A percentile compares a stretch with the other conserved stretches of the same genome.
Evolutionary conservation across 1,140 invertebrate genomes (phyloP).

Genomic region (Branchinecta lindahli): DNA sequence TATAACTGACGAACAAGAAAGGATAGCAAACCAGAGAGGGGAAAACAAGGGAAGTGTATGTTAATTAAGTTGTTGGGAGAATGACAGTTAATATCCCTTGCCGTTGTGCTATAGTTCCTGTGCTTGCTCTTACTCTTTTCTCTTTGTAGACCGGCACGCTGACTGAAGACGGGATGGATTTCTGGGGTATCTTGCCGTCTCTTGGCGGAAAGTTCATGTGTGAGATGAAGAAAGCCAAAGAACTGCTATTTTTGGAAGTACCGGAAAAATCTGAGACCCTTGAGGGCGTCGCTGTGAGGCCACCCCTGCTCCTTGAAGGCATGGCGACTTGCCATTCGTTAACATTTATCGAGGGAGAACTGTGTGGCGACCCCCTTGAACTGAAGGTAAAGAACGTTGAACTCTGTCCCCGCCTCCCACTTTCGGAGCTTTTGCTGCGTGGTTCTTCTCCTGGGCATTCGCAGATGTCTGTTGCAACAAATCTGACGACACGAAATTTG

Average conservation of each 20-base stretch:
- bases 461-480: too few species aligned
- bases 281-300: constrained; percentile 20
- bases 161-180: constrained; percentile 82
- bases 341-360: constrained; percentile 55
- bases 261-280: constrained; percentile 25
- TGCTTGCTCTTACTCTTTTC: constrained; percentile 13
- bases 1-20: too few species aligned
- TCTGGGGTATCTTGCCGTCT: constrained; percentile 66
- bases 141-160: constrained; percentile 65
- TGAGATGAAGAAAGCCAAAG: constrained; percentile 32
- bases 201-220: constrained; percentile 20
- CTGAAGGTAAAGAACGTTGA: constrained; percentile 37
- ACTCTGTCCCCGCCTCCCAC: not conserved
- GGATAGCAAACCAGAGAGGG: too few species aligned
- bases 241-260: constrained; percentile 30
- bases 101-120: not conserved
- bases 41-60: too few species aligned
- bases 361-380: constrained; percentile 68
- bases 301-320: constrained; percentile 31
- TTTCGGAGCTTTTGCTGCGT: too few species aligned
- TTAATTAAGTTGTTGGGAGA: too few species aligned
- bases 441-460: too few species aligned
- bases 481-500: too few species aligned
- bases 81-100: too few species aligned
- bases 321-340: constrained; percentile 68